These are phyloP conservation scores for Molossus alvarezi DNA, from an alignment of 2,797 vertebrate species.

Conservation along the genomic window DNA sequence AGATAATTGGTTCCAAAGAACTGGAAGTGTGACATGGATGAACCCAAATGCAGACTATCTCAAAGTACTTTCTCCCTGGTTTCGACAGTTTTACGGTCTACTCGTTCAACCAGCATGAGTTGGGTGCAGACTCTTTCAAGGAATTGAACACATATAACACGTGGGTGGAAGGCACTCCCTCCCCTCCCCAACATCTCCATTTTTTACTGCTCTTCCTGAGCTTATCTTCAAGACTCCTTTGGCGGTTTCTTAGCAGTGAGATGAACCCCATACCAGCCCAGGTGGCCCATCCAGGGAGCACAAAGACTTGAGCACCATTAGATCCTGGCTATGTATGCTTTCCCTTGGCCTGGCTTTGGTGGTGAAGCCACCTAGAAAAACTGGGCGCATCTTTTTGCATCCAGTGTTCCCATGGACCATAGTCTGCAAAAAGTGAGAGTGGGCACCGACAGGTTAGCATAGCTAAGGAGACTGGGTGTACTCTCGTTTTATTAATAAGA, in stretches of 20 bases:
- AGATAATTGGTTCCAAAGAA: conserved; percentile 3
- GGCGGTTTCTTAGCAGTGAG: not conserved
- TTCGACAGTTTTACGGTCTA: not conserved
- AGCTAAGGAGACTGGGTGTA: not conserved
- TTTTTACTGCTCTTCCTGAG: not conserved
- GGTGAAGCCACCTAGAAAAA: conserved; percentile 15
- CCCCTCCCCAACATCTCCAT: not conserved
- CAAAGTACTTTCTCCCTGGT: conserved; percentile 27
- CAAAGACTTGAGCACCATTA: not conserved
- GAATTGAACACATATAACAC: not conserved
- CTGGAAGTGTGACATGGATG: not conserved
- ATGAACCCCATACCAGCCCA: not conserved
- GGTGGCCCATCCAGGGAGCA: not conserved
- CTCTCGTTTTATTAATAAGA: conserved; percentile 36
- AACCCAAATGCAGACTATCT: not conserved
- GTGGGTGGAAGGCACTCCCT: not conserved
- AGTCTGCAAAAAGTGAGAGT: conserved; percentile 22
- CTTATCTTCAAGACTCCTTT: conserved; percentile 12
- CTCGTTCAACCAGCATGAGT: not conserved
- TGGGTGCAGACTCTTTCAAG: not conserved
- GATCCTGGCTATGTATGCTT: not conserved
- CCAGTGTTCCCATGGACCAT: not conserved
- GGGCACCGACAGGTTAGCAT: not conserved
- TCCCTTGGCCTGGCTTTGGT: not conserved
- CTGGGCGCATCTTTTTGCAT: not conserved